Percentiles rank a stretch among this genome's conserved stretches.
phyloP scores from a whole-genome alignment of 37 sponge, comb jelly and placozoan genomes.

The Mnemiopsis leidyi region DNA sequence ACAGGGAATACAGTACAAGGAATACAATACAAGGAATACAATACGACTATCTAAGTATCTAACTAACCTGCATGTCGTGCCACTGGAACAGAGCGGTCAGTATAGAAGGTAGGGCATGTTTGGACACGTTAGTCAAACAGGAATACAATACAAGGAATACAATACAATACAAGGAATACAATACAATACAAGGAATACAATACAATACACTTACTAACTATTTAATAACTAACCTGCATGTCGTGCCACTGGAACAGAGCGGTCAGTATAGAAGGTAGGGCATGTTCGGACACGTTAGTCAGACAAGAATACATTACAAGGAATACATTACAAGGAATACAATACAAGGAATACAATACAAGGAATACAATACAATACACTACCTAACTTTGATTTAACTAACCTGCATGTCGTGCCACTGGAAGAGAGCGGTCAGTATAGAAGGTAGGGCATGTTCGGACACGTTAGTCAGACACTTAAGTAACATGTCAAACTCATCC shows the following conservation, averaged over 20 bases:
- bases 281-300: too few relatives aligned
- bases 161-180: too few relatives aligned
- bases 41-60: too few relatives aligned
- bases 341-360: too few relatives aligned
- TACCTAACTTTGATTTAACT: not conserved
- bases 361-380: too few relatives aligned
- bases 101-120: slow-evolving; percentile 84
- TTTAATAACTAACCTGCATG: slow-evolving; percentile 71
- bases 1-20: too few relatives aligned
- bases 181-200: too few relatives aligned
- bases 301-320: too few relatives aligned
- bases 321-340: too few relatives aligned
- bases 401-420: slow-evolving; percentile 89
- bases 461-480: slow-evolving; percentile 80
- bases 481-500: slow-evolving; percentile 70
- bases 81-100: slow-evolving; percentile 80
- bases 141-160: too few relatives aligned
- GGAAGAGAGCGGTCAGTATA: slow-evolving; percentile 75
- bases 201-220: not conserved
- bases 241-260: slow-evolving; percentile 83
- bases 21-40: too few relatives aligned
- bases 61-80: slow-evolving; percentile 78
- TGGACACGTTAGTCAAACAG: too few relatives aligned
- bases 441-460: slow-evolving; percentile 86
- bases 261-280: slow-evolving; percentile 78